Evolutionary conservation across 1,140 invertebrate genomes (phyloP), one percentile per base, ranked within the genome.

Genomic region (Macrobrachium nipponense): DNA sequence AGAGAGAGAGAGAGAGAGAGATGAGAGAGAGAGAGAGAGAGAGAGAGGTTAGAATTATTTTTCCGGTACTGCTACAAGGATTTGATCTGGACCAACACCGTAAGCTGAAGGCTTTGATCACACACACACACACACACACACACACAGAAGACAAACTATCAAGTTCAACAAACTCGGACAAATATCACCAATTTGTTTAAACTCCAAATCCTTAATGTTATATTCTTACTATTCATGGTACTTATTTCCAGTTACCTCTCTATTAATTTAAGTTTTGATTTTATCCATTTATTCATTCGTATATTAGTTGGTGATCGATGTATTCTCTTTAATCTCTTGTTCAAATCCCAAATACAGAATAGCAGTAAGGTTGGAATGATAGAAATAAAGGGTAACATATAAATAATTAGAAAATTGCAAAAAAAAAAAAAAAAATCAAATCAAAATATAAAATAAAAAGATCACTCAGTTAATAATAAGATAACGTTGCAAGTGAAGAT

Each of bases 1-100:
- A 62, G 61, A 62, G 61, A 76, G 73, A 44, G 73, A 76, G 73
- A 76, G 14, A 20, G 43, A 51, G 73, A 76, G 44, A 76, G 44
- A n/a, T 2, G 51, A 58, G 44, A 58, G 15, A 60, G 75, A 77
- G 6, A 43, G 36, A 77, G 27, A 77, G 75, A 77, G 51, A 77
- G 36, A 60, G 51, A 77, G 51, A 36, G 27, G 4, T 1, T 2
- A 4, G 4, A 4, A 36, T 2, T 2, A 2, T 2, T 36, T 36
- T 36, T 36, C 27, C 27, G 27, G 27, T 36, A 36, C 27, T 4
- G 27, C 1, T 36, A 36, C 27, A 36, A 36, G 27, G 27, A 36
- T 36, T 36, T 36, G 27, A 4, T 36, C 27, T 36, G 1, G 27
- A 4, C 27, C 27, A 36, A 36, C 27, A 36, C 27, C 27, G 4